Conservation (phyloP, 2,888 invertebrate species). For the Shargacucullia verbasci region DNA sequence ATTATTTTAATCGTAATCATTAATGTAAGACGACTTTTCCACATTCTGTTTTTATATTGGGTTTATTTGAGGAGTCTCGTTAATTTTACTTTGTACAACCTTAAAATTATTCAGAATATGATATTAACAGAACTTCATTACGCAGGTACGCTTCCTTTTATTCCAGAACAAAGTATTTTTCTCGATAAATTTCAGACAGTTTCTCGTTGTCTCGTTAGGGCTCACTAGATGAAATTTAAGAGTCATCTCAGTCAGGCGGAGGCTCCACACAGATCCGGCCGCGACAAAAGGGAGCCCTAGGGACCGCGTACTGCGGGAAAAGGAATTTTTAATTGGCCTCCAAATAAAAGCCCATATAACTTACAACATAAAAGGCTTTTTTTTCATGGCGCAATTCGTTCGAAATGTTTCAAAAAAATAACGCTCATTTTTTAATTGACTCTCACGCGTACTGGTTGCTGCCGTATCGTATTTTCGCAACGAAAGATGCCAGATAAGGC, state of each 20-base stretch:
- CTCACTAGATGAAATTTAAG: slow-evolving; percentile 81
- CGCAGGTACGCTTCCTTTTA: slow-evolving; percentile 23
- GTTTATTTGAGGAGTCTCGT: too few relatives aligned
- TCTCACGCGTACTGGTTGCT: slow-evolving; percentile 49
- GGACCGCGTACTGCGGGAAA: slow-evolving; percentile 72
- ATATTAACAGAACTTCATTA: neutral
- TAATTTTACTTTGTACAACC: neutral
- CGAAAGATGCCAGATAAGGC: slow-evolving; percentile 60
- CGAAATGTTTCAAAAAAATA: slow-evolving; percentile 56
- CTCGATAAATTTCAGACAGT: slow-evolving; percentile 52
- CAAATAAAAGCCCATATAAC: slow-evolving; percentile 77
- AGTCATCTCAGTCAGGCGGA: slow-evolving; percentile 69
- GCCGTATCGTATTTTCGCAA: slow-evolving; percentile 57
- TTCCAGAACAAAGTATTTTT: slow-evolving; percentile 51
- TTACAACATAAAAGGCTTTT: slow-evolving; percentile 69
- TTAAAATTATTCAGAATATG: neutral
- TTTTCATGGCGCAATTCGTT: slow-evolving; percentile 65
- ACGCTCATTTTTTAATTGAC: slow-evolving; percentile 56
- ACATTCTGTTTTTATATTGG: too few relatives aligned
- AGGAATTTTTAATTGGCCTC: slow-evolving; percentile 84
- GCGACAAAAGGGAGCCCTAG: slow-evolving; percentile 77
- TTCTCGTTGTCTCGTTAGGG: slow-evolving; percentile 72
- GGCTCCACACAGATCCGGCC: slow-evolving; percentile 75
- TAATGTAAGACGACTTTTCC: too few relatives aligned
- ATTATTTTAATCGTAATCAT: neutral